Conservation (phyloP, 2,888 invertebrate genomes). For the Aricia artaxerxes region DNA sequence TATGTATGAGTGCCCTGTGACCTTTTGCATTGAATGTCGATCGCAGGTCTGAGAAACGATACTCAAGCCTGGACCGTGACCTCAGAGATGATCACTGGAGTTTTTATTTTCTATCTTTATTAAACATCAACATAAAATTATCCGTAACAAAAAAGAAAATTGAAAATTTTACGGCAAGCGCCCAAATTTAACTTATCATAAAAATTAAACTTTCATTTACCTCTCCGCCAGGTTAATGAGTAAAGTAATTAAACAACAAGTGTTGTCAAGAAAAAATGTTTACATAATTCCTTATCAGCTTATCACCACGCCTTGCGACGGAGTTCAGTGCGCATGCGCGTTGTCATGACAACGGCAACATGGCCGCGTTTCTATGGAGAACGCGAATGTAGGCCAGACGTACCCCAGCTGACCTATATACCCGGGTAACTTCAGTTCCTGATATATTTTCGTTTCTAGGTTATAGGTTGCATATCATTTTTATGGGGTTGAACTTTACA, state of each 20-base stretch:
- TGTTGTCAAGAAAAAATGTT: constrained; percentile 27
- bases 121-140: not conserved
- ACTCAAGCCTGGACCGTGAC: not conserved
- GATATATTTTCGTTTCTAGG: constrained; percentile 33
- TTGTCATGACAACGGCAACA: constrained; percentile 58
- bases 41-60: not conserved
- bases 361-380: constrained; percentile 59
- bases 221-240: not conserved
- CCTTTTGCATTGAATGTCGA: not conserved
- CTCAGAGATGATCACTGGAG: not conserved
- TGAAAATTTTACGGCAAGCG: not conserved
- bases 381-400: constrained; percentile 46
- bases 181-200: not conserved
- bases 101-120: not conserved
- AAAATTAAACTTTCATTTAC: constrained; percentile 2
- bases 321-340: constrained; percentile 53
- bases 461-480: constrained; percentile 31
- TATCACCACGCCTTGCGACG: constrained; percentile 42
- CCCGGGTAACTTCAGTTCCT: constrained; percentile 29
- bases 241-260: not conserved
- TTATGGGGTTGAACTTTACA: constrained; percentile 29
- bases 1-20: not conserved
- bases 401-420: constrained; percentile 47
- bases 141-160: not conserved
- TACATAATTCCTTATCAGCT: constrained; percentile 37